Base-by-base conservation (phyloP, 2,113 vertebrate genomes). In the Ramphastos sulfuratus region DNA sequence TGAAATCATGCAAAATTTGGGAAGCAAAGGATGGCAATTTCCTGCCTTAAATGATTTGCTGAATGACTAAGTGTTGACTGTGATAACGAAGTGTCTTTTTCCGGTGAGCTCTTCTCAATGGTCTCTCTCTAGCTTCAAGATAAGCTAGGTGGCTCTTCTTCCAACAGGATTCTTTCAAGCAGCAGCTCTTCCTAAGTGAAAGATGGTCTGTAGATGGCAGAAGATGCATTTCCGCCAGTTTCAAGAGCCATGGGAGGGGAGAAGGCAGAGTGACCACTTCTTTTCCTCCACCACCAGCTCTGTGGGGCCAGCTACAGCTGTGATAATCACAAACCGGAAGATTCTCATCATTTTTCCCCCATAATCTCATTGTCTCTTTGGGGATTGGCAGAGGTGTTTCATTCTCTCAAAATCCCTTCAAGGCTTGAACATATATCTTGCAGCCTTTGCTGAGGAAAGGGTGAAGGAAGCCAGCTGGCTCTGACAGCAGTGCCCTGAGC, bases 151-250 rank as follows among this genome's bases (percentile, higher is more conserved):
- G 70, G 16, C 23, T 84, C 8, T 4, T 80, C 48, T 52, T 71
- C 35, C 58, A 78, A 21, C 1, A 4, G 7, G 6, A 33, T 1
- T 52, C 48, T 67, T 64, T 18, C 61, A 78, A 71, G 42, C 44
- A 18, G 18, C 63, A 85, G 42, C 18, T 61, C 46, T 63, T 82
- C 67, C 20, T 17, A 52, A 88, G 61, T 0, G 0, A 75, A 54
- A 58, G 61, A 44, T n/a, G 33, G 33, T 83, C 92, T 86, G 76
- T 72, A 92, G 73, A 46, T 67, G 76, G 72, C 87, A 94, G 94
- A 69, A 83, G 77, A 63, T 37, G 33, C 0, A 5, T 65, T 92
- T 72, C 63, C 0, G 0, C 61, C 30, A 9, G 35, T 12, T 30
- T 5, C 42, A 15, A 12, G 6, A 39, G 65, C 35, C 3, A 0